Evolutionary conservation across 2,888 invertebrate species (phyloP), one percentile per base, ranked within the genome.

Genomic region (Cephalotes varians): DNA sequence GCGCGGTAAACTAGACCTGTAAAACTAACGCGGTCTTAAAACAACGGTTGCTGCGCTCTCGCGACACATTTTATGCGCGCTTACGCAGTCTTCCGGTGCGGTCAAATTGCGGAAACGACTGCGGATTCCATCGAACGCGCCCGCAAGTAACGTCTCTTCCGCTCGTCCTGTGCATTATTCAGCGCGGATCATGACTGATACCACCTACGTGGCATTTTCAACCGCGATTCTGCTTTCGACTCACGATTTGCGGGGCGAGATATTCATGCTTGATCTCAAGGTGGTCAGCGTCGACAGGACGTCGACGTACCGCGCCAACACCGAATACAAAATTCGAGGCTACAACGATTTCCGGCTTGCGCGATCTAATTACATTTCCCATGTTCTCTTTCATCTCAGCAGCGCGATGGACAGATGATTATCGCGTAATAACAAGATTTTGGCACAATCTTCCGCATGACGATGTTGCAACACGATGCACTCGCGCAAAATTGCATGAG

Each of bases 111-210:
- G 34, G 69, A 81, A 69, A 81, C 37, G 54, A 58, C 5, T 15
- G 34, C 34, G 21, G 34, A 9, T 47, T 25, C 3, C 80, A 15
- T 74, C 74, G 21, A 62, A 56, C 49, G 37, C 31, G 56, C 9
- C 9, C 28, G 49, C 60, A 34, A 62, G 64, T 47, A 51, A 76
- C 58, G 4, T 81, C 44, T 37, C 28, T 69, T 28, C 40, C 54
- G 37, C 69, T 64, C 81, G 80, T 58, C 85, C 87, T 88, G 92
- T 94, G 92, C 91, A 94, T 94, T 94, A 94, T 94, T 93, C 93
- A 93, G 90, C 87, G 74, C 51, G 90, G 89, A 92, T 93, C 92
- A 92, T 93, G 93, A 94, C 92, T 92, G 93, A 94, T 94, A 92
- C 91, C 85, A 82, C 34, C 88, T 90, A 93, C 93, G 93, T 93